Conservation (phyloP, 2,888 invertebrate genomes). For the Agapetus fuscipes region DNA sequence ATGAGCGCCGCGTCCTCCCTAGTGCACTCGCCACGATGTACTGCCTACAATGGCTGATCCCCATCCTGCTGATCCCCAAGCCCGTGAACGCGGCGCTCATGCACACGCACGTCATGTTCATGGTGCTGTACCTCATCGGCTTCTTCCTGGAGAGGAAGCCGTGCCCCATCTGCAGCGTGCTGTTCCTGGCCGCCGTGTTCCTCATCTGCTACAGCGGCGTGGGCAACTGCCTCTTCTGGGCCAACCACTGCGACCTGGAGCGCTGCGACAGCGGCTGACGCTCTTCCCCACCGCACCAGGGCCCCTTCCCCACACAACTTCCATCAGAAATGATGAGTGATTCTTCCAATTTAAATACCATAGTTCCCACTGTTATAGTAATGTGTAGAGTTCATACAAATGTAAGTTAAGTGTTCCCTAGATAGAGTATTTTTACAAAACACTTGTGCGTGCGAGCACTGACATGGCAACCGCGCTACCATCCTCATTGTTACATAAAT, state of each 20-base stretch:
- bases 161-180: conserved; percentile 93
- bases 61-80: conserved; percentile 93
- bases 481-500: no score
- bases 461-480: no score
- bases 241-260: conserved; percentile 30
- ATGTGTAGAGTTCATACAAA: no score
- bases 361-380: no score
- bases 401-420: no score
- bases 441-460: no score
- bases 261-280: conserved; percentile 9
- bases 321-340: no score
- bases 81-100: conserved; percentile 93
- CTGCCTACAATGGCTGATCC: conserved; percentile 95
- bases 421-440: no score
- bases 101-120: conserved; percentile 96
- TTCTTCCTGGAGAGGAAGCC: conserved; percentile 96
- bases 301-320: no score
- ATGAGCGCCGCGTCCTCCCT: no score
- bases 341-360: no score
- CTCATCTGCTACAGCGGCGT: conserved; percentile 94
- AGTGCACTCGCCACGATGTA: no score
- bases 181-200: conserved; percentile 88
- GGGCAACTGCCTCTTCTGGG: conserved; percentile 92
- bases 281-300: background rate
- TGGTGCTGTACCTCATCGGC: conserved; percentile 90